A percentile compares a stretch with the other conserved stretches of the same genome.
These are phyloP conservation scores for Coremacera marginata DNA, from an alignment of 2,888 invertebrate genomes.

Conservation along the genomic window DNA sequence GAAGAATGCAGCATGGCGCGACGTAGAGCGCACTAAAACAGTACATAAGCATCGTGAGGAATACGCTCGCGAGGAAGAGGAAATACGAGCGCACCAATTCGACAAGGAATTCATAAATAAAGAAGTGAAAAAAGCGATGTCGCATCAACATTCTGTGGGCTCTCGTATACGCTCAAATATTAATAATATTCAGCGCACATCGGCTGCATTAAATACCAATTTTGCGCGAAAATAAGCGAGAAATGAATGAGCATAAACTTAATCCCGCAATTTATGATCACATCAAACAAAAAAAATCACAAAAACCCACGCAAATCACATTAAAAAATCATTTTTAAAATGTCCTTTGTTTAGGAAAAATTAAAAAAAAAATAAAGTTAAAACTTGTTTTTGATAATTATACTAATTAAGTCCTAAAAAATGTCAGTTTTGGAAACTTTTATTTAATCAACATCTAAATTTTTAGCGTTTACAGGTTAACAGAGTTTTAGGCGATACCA, in stretches of 20 bases:
- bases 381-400: too few relatives aligned
- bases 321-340: too few relatives aligned
- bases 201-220: slow-evolving; percentile 84
- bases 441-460: slow-evolving; percentile 40
- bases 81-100: slow-evolving; percentile 69
- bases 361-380: too few relatives aligned
- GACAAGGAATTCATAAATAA: slow-evolving; percentile 71
- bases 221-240: slow-evolving; percentile 77
- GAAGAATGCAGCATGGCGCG: slow-evolving; percentile 80
- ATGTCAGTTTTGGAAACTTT: not conserved
- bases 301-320: not conserved
- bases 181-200: slow-evolving; percentile 88
- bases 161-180: slow-evolving; percentile 88
- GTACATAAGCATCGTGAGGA: slow-evolving; percentile 76
- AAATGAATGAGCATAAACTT: too few relatives aligned
- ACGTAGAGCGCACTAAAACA: slow-evolving; percentile 75
- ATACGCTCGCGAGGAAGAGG: slow-evolving; percentile 70
- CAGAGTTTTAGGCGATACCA: not conserved
- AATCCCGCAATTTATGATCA: not conserved
- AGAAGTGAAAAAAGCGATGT: slow-evolving; percentile 68
- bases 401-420: too few relatives aligned
- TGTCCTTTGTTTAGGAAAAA: too few relatives aligned
- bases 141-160: slow-evolving; percentile 81
- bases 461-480: not conserved
- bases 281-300: not conserved